Percentiles rank a stretch among this genome's conserved stretches.
These are phyloP conservation scores for Drosophila koepferae DNA, from an alignment of 2,888 invertebrate species.

Conservation along the genomic window DNA sequence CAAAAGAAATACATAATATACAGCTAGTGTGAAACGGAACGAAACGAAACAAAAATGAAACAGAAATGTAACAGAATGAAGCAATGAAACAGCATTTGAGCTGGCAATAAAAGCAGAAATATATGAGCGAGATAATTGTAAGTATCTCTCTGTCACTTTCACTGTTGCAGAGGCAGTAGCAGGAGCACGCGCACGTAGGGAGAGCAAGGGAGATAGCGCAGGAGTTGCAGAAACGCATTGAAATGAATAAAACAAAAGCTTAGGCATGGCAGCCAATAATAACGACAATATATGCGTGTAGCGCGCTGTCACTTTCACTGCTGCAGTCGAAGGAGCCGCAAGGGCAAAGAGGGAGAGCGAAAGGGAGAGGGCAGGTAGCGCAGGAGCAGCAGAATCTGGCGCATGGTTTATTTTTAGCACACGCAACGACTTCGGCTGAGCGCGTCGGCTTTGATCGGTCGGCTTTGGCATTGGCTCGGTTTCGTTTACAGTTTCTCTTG, in stretches of 20 bases:
- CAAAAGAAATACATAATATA: constrained; percentile 37
- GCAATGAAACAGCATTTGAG: constrained; percentile 9
- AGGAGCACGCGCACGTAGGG: not conserved
- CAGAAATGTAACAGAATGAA: not conserved
- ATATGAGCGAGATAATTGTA: constrained; percentile 10
- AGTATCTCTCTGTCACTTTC: constrained; percentile 74
- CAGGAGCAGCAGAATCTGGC: constrained; percentile 62
- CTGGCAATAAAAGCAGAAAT: not conserved
- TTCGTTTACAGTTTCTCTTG: constrained; percentile 70
- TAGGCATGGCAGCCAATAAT: not conserved
- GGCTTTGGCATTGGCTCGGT: constrained; percentile 22
- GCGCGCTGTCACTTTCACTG: constrained; percentile 9
- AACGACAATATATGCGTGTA: constrained; percentile 1
- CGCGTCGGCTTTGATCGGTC: constrained; percentile 14
- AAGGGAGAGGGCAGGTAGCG: not conserved
- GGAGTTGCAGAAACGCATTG: constrained; percentile 8
- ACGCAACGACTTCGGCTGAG: constrained; percentile 55
- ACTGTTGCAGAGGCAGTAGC: constrained; percentile 48
- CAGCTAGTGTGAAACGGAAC: constrained; percentile 20
- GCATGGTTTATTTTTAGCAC: constrained; percentile 67
- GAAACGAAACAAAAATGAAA: constrained; percentile 29
- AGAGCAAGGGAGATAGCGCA: not conserved
- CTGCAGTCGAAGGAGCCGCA: constrained; percentile 4
- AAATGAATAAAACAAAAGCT: constrained; percentile 10
- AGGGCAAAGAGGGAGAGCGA: not conserved